These are phyloP conservation scores for Sphaeramia orbicularis DNA, from an alignment of 2,797 vertebrate genomes.

Conservation along the genomic window DNA sequence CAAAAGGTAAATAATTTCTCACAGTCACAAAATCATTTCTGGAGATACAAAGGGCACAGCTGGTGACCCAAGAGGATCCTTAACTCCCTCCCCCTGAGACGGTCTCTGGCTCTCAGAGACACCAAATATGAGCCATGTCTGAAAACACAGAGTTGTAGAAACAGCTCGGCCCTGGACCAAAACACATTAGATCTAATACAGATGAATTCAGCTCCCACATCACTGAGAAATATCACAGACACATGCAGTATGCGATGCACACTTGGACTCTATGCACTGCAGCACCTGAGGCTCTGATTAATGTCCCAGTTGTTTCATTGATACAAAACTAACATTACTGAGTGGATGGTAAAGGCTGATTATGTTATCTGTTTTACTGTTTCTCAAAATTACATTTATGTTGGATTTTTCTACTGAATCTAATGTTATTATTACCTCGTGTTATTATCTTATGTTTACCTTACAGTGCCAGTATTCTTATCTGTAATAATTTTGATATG, in stretches of 20 bases:
- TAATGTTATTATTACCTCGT: too few relatives aligned
- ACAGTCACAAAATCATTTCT: not conserved
- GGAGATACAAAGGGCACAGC: constrained; percentile 25
- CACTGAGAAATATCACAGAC: constrained; percentile 18
- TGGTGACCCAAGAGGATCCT: constrained; percentile 30
- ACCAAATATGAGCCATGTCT: constrained; percentile 3
- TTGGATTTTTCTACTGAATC: too few relatives aligned
- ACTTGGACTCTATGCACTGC: not conserved
- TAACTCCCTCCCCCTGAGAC: constrained; percentile 15
- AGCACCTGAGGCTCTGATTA: not conserved
- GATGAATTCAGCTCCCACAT: not conserved
- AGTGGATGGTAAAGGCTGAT: too few relatives aligned
- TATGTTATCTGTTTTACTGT: too few relatives aligned
- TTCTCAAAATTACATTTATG: too few relatives aligned
- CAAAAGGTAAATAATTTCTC: not conserved
- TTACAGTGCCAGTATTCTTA: too few relatives aligned
- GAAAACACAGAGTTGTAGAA: constrained; percentile 3
- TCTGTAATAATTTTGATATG: too few relatives aligned
- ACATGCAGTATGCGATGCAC: not conserved
- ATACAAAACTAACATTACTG: too few relatives aligned
- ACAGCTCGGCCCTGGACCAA: not conserved
- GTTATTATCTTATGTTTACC: too few relatives aligned
- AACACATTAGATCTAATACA: not conserved
- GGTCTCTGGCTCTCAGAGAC: constrained; percentile 11
- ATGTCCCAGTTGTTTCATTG: not conserved